Base-by-base conservation (phyloP, 2,888 invertebrate species). In the Lepidocyrtoides sp. region DNA sequence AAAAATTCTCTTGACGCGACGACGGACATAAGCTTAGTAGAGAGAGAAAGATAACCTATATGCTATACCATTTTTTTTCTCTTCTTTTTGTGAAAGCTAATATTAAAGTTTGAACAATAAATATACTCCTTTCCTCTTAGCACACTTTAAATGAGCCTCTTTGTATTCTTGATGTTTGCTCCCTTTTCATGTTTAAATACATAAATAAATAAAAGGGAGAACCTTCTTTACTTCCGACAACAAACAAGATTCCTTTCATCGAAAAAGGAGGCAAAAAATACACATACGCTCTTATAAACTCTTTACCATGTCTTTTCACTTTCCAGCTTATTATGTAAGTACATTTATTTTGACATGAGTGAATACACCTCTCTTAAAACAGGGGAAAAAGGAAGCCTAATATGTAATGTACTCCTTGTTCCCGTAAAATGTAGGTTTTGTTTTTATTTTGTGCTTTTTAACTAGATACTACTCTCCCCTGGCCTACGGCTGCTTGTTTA, bases 151-250 rank as follows among this genome's bases (percentile, higher is more conserved):
- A 77, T 86, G 86, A 57, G 81, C 86, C 69, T 86, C 77, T 86
- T 69, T 86, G 60, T 75, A 77, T 86, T 86, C 86, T 75, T 51
- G 54, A 72, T 85, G 85, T 81, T 85, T 72, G 85, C 69, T 69
- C 54, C 72, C 44, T 72, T 85, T 85, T 85, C 69, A 85, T 85
- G 85, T 85, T 85, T 72, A 51, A 81, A 81, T 81, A 81, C 60
- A 81, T 81, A 81, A 81, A 81, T 81, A 81, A 81, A 85, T 72
- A 85, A 84, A 84, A 36, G 81, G 29, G 54, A 48, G 44, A 60
- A 57, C 57, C 69, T 86, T 77, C 48, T 77, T 60, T 77, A 57
- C 69, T 81, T 81, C 81, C 81, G 81, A 81, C 81, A 81, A 81
- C 81, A 81, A 57, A 77, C 86, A 77, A 77, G 75, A 86, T 75